Percentiles rank a stretch among this genome's conserved stretches.
Conservation (phyloP, 2,113 vertebrate genomes). For the Lipophrys pholis region DNA sequence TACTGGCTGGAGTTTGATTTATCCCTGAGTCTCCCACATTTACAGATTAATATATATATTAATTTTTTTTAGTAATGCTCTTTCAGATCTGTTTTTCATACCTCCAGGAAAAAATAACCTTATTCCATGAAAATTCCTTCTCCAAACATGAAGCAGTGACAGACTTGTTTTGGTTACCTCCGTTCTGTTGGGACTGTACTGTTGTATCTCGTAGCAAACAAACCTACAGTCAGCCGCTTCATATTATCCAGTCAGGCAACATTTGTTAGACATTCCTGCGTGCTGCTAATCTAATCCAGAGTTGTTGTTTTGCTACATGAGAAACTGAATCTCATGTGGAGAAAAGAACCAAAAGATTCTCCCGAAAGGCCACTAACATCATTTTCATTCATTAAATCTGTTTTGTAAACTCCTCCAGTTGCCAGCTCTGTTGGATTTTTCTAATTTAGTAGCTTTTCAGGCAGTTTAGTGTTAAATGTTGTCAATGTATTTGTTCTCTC, state of each 20-base stretch:
- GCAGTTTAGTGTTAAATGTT: not conserved
- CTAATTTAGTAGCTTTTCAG: not conserved
- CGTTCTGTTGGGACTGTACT: not conserved
- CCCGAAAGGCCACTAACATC: not conserved
- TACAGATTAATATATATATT: no score
- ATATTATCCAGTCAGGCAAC: constrained; percentile 42
- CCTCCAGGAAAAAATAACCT: no score
- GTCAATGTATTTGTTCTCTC: not conserved
- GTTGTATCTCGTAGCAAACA: constrained; percentile 5
- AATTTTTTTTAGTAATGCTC: no score
- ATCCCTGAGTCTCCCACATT: not conserved
- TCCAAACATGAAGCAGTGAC: not conserved
- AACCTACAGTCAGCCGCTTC: constrained; percentile 36
- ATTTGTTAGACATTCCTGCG: constrained; percentile 6
- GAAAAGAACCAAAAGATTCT: not conserved
- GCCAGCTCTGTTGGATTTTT: not conserved
- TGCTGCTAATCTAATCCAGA: constrained; percentile 30
- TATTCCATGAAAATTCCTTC: not conserved
- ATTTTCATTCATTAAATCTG: not conserved
- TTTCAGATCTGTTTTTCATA: no score
- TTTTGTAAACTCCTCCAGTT: not conserved
- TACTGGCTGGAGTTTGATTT: not conserved
- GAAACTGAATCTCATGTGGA: not conserved
- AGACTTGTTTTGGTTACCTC: not conserved
- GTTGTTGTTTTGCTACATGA: not conserved